Evolutionary conservation across 2,113 vertebrate species (phyloP).

Genomic region (Sebastes schlegelii): DNA sequence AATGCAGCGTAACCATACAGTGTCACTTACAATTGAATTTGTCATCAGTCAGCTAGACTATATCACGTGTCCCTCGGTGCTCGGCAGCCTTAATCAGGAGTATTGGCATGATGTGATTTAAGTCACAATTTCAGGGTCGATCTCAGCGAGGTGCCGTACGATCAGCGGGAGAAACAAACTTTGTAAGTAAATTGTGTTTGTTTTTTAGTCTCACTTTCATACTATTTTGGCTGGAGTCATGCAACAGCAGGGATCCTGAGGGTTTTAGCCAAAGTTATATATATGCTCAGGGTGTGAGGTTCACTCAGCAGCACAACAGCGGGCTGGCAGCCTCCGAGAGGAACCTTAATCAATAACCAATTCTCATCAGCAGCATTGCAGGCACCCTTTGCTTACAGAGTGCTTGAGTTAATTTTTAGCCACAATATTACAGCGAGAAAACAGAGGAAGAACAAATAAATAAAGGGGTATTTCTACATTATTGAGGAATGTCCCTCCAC

Average conservation of each 20-base stretch:
- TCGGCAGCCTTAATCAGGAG: conserved; percentile 42
- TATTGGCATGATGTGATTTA: conserved; percentile 43
- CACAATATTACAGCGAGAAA: conserved; percentile 1
- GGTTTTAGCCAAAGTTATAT: conserved; percentile 20
- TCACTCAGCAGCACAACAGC: conserved; percentile 49
- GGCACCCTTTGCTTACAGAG: conserved; percentile 11
- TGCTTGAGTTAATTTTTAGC: background rate
- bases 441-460: background rate
- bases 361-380: conserved; percentile 46
- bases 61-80: conserved; percentile 33
- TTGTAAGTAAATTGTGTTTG: conserved; percentile 3
- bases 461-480: background rate
- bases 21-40: conserved; percentile 64
- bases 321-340: conserved; percentile 54
- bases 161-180: conserved; percentile 14
- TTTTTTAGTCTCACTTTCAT: conserved; percentile 6
- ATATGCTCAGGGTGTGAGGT: conserved; percentile 19
- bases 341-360: conserved; percentile 65
- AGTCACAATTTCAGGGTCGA: conserved; percentile 51
- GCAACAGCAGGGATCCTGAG: conserved; percentile 23
- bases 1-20: conserved; percentile 38
- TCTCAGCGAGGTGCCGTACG: conserved; percentile 15
- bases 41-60: conserved; percentile 62
- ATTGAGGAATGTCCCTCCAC: conserved; percentile 1
- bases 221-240: conserved; percentile 25